Evolutionary conservation across 1,140 invertebrate species (phyloP), one percentile per base, ranked within the genome.

Genomic region (Macrosteles quadrilineatus): DNA sequence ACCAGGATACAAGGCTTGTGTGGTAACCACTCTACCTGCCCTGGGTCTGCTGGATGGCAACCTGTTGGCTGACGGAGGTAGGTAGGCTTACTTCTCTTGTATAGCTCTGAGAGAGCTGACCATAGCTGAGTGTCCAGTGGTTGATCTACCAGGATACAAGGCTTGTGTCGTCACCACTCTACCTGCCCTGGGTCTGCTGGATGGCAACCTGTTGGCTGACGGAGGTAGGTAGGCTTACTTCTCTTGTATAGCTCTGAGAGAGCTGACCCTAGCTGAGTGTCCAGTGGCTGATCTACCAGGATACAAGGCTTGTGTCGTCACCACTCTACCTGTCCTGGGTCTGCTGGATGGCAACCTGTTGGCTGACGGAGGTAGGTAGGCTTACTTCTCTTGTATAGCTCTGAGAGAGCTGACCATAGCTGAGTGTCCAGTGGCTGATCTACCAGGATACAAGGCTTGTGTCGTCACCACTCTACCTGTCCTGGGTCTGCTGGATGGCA

Each of bases 91-190:
- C 36, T 40, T 40, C 36, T 40, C 17, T 40, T n/a, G n/a, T n/a
- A n/a, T n/a, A n/a, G n/a, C n/a, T n/a, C 47, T 53, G 47, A 11
- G 47, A 53, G 47, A 53, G 47, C 19, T 53, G 47, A 53, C 47
- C 6, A 11, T 53, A 21, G 47, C 47, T 11, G 47, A 53, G 6
- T 53, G 47, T 53, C 47, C 47, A 14, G 47, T 53, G 47, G 4
- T 11, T 53, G 47, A 53, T 6, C 47, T 53, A 19, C 47, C 47
- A 17, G 47, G 47, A 6, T 53, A 53, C 47, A 53, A 53, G 19
- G 47, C 47, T 11, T 11, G 11, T 6, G 19, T 53, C 47, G 21
- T 53, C 47, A 17, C 47, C 19, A 53, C 47, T 53, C 19, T 53
- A 53, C 47, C 47, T 21, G 21, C 11, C 4, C 47, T 53, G 4